Percentiles rank a stretch among this genome's conserved stretches.
Conservation (phyloP, 2,888 invertebrate genomes). For the Bombylius major region DNA sequence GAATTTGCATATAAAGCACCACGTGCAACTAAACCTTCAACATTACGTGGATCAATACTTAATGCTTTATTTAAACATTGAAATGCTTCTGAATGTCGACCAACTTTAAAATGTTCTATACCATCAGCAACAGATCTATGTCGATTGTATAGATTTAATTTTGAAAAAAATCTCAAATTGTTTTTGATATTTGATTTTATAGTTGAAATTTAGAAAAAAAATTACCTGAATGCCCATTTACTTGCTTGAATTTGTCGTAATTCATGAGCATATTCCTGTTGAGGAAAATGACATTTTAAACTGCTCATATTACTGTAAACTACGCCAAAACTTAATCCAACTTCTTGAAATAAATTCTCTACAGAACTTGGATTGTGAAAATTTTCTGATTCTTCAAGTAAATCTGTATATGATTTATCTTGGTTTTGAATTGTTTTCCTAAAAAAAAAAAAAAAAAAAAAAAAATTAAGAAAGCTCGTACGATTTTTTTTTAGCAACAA, state of each 20-base stretch:
- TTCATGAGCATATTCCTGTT: conserved; percentile 70
- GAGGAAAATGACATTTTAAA: conserved; percentile 58
- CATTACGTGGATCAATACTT: conserved; percentile 81
- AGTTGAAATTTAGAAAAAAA: background rate
- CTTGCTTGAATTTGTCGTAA: conserved; percentile 81
- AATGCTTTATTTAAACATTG: conserved; percentile 88
- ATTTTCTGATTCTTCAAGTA: conserved; percentile 69
- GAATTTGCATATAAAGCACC: conserved; percentile 89
- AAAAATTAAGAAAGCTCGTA: background rate
- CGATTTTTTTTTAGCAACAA: background rate
- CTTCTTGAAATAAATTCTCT: conserved; percentile 66
- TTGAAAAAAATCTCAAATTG: no score
- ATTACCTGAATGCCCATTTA: conserved; percentile 76
- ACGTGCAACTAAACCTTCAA: conserved; percentile 82
- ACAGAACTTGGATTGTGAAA: conserved; percentile 85
- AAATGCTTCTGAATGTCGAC: conserved; percentile 86
- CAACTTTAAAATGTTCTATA: conserved; percentile 86
- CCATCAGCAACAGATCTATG: conserved; percentile 76
- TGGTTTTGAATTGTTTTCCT: conserved; percentile 71
- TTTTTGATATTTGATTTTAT: no score
- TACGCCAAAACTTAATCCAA: conserved; percentile 35
- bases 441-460: conserved; percentile 23
- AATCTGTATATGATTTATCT: conserved; percentile 65
- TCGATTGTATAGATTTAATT: no score
- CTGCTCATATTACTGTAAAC: conserved; percentile 27